phyloP scores from a whole-genome alignment of 2,888 invertebrate species.

The Sycophila texana region DNA sequence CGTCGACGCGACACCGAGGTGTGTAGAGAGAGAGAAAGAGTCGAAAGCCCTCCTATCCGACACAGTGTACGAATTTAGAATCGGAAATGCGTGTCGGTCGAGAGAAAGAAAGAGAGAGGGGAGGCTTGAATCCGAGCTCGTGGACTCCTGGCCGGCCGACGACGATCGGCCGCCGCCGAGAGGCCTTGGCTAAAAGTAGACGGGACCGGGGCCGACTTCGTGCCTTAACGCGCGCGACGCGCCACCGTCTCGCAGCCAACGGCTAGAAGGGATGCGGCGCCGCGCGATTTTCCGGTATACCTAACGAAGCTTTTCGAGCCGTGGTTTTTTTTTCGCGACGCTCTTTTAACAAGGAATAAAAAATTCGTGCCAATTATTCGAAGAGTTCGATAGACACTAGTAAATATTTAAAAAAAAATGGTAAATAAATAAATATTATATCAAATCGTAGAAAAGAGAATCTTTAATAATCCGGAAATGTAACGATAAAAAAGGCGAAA shows the following conservation, averaged over 20 bases:
- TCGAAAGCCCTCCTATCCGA: conserved; percentile 57
- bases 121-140: conserved; percentile 68
- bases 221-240: conserved; percentile 46
- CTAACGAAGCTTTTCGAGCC: background rate
- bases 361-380: no score
- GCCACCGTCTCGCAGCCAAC: background rate
- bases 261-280: background rate
- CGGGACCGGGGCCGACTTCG: conserved; percentile 54
- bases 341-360: background rate
- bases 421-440: no score
- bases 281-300: conserved; percentile 17
- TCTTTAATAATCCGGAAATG: no score
- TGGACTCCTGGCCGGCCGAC: conserved; percentile 58
- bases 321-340: background rate
- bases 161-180: conserved; percentile 54
- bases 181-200: conserved; percentile 75
- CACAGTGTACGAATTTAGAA: conserved; percentile 69
- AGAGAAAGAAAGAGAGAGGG: conserved; percentile 50
- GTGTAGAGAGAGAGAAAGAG: conserved; percentile 32
- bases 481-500: background rate
- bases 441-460: background rate
- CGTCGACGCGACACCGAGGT: conserved; percentile 31
- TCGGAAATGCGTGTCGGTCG: conserved; percentile 72
- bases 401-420: no score
- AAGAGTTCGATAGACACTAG: no score